Percentiles rank a stretch among this genome's conserved stretches.
These are phyloP conservation scores for Orius insidiosus DNA, from an alignment of 1,140 invertebrate species.

Conservation along the genomic window DNA sequence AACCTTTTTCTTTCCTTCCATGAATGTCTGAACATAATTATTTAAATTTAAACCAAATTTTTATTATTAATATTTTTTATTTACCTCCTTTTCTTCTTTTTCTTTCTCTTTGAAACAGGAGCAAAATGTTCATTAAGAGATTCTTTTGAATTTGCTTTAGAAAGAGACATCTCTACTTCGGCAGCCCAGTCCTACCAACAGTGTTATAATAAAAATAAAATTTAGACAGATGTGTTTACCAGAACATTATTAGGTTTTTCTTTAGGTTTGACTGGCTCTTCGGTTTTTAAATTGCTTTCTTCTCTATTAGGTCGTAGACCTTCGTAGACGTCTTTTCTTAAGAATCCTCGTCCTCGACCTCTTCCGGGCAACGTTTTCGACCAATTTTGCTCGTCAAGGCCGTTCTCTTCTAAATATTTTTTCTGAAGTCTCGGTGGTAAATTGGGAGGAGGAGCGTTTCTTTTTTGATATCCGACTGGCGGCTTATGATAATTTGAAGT, in stretches of 20 bases:
- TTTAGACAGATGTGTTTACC: neutral
- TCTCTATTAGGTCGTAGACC: neutral
- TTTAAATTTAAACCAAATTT: too few relatives aligned
- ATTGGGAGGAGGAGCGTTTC: neutral
- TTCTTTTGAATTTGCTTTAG: slow-evolving; percentile 4
- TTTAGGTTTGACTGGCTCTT: neutral
- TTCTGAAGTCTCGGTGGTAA: slow-evolving; percentile 5
- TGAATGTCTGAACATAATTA: too few relatives aligned
- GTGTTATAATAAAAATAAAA: neutral
- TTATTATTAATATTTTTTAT: too few relatives aligned
- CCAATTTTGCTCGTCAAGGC: neutral
- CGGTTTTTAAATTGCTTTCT: too few relatives aligned
- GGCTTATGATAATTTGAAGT: neutral
- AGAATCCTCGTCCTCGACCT: neutral
- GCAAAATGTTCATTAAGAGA: slow-evolving; percentile 5
- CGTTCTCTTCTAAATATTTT: slow-evolving; percentile 2
- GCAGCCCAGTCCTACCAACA: slow-evolving; percentile 13
- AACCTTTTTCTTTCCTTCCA: too few relatives aligned
- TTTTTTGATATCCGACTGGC: neutral
- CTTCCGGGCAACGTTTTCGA: neutral
- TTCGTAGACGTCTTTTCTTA: neutral
- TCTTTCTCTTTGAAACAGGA: slow-evolving; percentile 1
- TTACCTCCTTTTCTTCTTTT: slow-evolving; percentile 6
- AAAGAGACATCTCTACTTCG: slow-evolving; percentile 11
- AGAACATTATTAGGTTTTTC: slow-evolving; percentile 4